Evolutionary conservation across 2,797 vertebrate genomes (phyloP), one percentile per base, ranked within the genome.

Genomic region (Brotula barbata): DNA sequence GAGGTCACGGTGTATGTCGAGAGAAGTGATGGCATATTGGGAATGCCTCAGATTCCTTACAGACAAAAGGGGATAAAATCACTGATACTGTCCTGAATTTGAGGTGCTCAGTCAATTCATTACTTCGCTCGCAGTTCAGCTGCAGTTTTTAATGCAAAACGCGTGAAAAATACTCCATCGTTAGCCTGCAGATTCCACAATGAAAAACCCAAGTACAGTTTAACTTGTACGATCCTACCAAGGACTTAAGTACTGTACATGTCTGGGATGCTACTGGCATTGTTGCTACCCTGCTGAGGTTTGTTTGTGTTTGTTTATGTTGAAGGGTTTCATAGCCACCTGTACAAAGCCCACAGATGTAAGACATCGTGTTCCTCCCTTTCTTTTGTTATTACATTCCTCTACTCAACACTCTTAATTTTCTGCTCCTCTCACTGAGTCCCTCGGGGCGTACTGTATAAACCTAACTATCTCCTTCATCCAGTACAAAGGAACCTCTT

Each of bases 41-140:
- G 55, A 80, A 81, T 77, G 59, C 68, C 65, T 77, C 22, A 69
- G 66, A 88, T 88, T 90, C 83, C 63, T 81, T 40, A 4, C 12
- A 20, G 58, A 77, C 73, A 83, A 85, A 82, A 61, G 61, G 43
- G 54, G 73, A 68, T 71, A 63, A 65, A 65, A 71, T 15, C 37
- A 36, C 31, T 33, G 31, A 11, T 11, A 33, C 31, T 33, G n/a
- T 33, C 31, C 6, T 6, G 11, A 33, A 33, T 6, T 33, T 6
- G 31, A 33, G 31, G 11, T 11, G 31, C 31, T 33, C 31, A 33
- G n/a, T n/a, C n/a, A n/a, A n/a, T n/a, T n/a, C n/a, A n/a, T n/a
- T n/a, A n/a, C n/a, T n/a, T n/a, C n/a, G n/a, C n/a, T n/a, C n/a
- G n/a, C n/a, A n/a, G n/a, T n/a, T n/a, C n/a, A n/a, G n/a, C n/a